Evolutionary conservation across 2,797 vertebrate genomes (phyloP).

Genomic region (Clarias pachynema): DNA sequence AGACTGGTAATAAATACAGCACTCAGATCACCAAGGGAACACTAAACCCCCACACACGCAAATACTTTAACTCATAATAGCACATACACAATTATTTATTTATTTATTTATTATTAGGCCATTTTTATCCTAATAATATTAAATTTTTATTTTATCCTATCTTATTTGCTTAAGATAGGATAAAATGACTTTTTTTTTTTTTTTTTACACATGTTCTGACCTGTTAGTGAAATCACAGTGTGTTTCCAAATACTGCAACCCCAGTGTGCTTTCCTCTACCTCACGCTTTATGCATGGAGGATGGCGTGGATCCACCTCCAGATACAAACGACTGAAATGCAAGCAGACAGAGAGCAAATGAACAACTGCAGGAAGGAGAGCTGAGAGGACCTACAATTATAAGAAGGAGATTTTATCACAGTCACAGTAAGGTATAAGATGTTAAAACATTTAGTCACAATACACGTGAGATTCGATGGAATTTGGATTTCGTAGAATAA

Average conservation of each 20-base stretch:
- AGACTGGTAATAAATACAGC: background rate
- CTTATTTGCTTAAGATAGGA: background rate
- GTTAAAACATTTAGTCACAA: constrained; percentile 6
- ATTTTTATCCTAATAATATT: too few species aligned
- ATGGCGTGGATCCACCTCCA: constrained; percentile 92
- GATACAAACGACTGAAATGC: constrained; percentile 81
- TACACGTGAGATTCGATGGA: background rate
- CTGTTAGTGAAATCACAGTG: constrained; percentile 83
- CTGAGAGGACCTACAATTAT: background rate
- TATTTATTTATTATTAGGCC: too few species aligned
- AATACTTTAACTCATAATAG: background rate
- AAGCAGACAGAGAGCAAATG: constrained; percentile 18
- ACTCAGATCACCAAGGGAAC: background rate
- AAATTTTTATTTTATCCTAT: too few species aligned
- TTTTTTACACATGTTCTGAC: constrained; percentile 66
- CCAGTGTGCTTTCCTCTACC: constrained; percentile 71
- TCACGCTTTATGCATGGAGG: constrained; percentile 79
- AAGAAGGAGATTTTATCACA: background rate
- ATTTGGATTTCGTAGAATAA: background rate
- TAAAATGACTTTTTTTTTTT: background rate
- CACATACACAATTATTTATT: too few species aligned
- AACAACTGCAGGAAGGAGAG: background rate
- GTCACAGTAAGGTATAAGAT: background rate
- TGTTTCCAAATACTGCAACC: constrained; percentile 72
- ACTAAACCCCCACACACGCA: background rate